These are phyloP conservation scores for Onychomys torridus DNA, from an alignment of 2,797 vertebrate genomes.

Conservation along the genomic window DNA sequence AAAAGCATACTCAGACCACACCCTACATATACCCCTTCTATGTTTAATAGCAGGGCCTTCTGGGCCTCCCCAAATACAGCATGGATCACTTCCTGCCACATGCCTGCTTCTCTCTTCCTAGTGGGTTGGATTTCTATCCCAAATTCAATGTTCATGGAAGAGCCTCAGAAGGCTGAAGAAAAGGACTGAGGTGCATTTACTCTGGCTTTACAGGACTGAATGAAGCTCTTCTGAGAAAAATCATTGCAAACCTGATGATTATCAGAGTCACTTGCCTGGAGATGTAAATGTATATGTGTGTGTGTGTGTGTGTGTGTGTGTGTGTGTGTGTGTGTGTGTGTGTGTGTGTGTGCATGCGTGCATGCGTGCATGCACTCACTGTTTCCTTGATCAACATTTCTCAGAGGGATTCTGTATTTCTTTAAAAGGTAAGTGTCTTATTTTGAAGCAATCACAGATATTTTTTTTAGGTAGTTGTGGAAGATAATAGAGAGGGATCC, in stretches of 20 bases:
- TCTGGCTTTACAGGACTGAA: not conserved
- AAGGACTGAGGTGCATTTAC: not conserved
- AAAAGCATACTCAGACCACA: not conserved
- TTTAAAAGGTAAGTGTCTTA: slow-evolving; percentile 16
- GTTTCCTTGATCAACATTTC: slow-evolving; percentile 1
- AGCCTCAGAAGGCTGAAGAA: not conserved
- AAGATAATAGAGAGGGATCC: slow-evolving; percentile 13
- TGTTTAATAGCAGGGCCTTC: not conserved
- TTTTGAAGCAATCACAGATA: slow-evolving; percentile 49
- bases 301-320: not conserved
- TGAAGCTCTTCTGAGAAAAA: not conserved
- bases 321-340: no score
- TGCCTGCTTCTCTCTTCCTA: not conserved
- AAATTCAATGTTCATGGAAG: not conserved
- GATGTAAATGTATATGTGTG: no score
- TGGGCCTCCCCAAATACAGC: not conserved
- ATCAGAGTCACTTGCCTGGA: not conserved
- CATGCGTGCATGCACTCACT: no score
- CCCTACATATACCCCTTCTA: not conserved
- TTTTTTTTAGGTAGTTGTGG: slow-evolving; percentile 1
- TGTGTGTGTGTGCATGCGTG: not conserved
- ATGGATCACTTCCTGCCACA: not conserved
- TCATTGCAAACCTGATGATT: not conserved
- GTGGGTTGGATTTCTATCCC: not conserved
- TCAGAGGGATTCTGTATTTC: slow-evolving; percentile 10